Base-by-base conservation (phyloP, 2,888 invertebrate genomes). In the Melinopterus prodromus region DNA sequence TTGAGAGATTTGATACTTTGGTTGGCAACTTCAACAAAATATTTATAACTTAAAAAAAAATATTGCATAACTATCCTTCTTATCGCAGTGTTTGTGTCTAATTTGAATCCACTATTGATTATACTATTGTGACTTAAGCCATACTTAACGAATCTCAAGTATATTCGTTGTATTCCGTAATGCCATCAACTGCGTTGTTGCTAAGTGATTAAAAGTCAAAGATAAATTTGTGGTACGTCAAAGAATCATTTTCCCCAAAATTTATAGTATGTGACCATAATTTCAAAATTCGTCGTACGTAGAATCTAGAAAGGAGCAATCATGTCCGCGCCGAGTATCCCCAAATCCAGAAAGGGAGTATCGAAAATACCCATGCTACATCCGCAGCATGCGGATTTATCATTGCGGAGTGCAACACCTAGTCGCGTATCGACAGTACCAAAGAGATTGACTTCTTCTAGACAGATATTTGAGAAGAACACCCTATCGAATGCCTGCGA, bases 381-480 rank as follows among this genome's bases (percentile, higher is more conserved):
- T 26, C 26, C 26, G 26, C 26, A 26, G 26, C 26, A 26, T 26
- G 26, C 2, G 3, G 26, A 26, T 26, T 26, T 26, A 26, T 26
- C 26, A 26, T 26, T 26, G 26, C 26, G 26, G 26, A 26, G 26
- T 26, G 1, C 26, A 53, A 53, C 53, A 53, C 53, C 53, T 9
- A 53, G 53, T 53, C 12, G 53, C 53, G 3, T 3, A 4, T 53
- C 12, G 9, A 53, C 53, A 53, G 5, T 53, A 9, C 53, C 53
- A 76, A 53, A 12, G 15, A 35, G 76, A n/a, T 16, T 80, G 36
- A 71, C 80, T 6, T 77, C 80, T 6, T 70, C 16, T n/a, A 75
- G 80, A 14, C 78, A 78, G 6, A 78, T 78, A 71, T 78, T 80
- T 69, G 80, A 80, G 69, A 76, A 78, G n/a, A 75, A 78, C 38